Evolutionary conservation across 2,113 vertebrate genomes (phyloP).

Genomic region (Phylloscopus whistleri): DNA sequence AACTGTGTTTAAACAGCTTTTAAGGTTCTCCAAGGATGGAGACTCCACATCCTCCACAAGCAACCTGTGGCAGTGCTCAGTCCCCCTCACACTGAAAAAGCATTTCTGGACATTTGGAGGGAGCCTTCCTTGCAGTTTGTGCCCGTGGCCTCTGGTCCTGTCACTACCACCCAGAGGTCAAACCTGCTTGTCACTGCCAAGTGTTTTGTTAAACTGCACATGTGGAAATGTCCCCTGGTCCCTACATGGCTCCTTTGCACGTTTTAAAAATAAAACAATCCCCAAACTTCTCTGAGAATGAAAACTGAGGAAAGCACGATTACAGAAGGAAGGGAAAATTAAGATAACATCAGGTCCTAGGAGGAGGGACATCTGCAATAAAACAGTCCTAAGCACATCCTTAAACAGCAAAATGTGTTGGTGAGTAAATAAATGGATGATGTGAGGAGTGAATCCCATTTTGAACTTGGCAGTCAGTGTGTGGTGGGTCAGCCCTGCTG

Average conservation of each 20-base stretch:
- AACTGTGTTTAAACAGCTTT: accelerated
- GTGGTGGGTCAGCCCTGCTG: neutral
- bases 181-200: neutral
- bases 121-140: neutral
- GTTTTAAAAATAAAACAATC: neutral
- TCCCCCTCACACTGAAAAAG: neutral
- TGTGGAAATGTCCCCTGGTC: neutral
- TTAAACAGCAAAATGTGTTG: neutral
- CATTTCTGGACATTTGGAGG: neutral
- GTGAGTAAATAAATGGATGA: neutral
- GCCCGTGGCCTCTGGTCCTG: neutral
- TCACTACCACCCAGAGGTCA: neutral
- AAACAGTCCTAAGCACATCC: neutral
- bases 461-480: neutral
- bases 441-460: neutral
- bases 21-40: neutral
- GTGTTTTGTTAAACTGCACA: neutral
- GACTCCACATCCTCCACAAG: neutral
- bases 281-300: neutral
- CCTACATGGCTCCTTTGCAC: accelerated
- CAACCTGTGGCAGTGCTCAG: neutral
- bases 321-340: neutral
- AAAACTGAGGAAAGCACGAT: neutral
- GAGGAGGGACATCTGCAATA: neutral
- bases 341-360: neutral